Conservation (phyloP, 1,140 invertebrate species). For the Contarinia nasturtii region DNA sequence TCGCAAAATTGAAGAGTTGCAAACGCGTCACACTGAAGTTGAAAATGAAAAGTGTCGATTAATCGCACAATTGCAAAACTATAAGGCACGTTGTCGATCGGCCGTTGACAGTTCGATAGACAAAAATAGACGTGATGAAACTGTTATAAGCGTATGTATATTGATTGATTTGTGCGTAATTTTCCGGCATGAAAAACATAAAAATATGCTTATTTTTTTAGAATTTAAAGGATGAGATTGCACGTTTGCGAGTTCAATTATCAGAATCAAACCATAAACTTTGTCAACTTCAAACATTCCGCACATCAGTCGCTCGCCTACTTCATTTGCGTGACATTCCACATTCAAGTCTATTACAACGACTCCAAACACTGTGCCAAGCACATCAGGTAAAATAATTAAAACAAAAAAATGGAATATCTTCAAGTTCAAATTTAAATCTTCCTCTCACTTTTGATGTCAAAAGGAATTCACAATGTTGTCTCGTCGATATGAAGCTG, state of each 20-base stretch:
- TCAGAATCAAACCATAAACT: slow-evolving; percentile 50
- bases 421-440: not conserved
- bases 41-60: slow-evolving; percentile 20
- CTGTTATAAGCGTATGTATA: slow-evolving; percentile 41
- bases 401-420: not conserved
- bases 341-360: slow-evolving; percentile 20
- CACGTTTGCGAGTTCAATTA: slow-evolving; percentile 45
- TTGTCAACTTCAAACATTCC: slow-evolving; percentile 51
- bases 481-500: slow-evolving; percentile 32
- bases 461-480: slow-evolving; percentile 37
- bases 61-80: slow-evolving; percentile 12
- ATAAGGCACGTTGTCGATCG: slow-evolving; percentile 18
- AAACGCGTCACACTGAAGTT: slow-evolving; percentile 24
- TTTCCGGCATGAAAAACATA: no score
- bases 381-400: slow-evolving; percentile 27
- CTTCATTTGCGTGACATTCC: slow-evolving; percentile 23
- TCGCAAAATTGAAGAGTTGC: slow-evolving; percentile 63
- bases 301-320: slow-evolving; percentile 42
- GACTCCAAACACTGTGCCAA: slow-evolving; percentile 20
- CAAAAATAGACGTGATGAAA: slow-evolving; percentile 28
- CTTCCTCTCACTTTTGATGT: no score
- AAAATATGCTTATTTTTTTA: no score
- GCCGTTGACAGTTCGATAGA: slow-evolving; percentile 21
- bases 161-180: no score
- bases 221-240: slow-evolving; percentile 47